A percentile compares a stretch with the other conserved stretches of the same genome.
These are phyloP conservation scores for Drosophila sechellia DNA, from an alignment of 1,140 invertebrate species.

Conservation along the genomic window DNA sequence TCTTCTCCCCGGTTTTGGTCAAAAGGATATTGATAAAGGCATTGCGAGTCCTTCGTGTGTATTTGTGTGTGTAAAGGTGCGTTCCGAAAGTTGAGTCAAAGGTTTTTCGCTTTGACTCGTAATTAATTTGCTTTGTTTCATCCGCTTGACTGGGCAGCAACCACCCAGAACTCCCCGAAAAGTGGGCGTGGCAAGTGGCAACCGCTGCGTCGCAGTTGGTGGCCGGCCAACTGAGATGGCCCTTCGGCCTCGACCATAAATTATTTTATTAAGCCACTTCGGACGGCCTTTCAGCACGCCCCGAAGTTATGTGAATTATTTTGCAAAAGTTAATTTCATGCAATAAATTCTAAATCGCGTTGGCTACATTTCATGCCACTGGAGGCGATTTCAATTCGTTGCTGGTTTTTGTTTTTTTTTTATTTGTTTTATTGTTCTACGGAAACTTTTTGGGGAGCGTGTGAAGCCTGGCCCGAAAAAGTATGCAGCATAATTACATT, in stretches of 20 bases:
- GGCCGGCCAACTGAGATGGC: conserved; percentile 57
- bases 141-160: conserved; percentile 60
- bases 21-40: conserved; percentile 82
- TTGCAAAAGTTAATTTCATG: conserved; percentile 81
- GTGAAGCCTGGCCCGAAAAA: conserved; percentile 42
- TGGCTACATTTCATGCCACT: conserved; percentile 58
- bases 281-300: conserved; percentile 62
- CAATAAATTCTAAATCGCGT: conserved; percentile 81
- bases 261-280: conserved; percentile 83
- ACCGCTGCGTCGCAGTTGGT: conserved; percentile 15
- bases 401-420: too few relatives aligned
- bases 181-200: conserved; percentile 2
- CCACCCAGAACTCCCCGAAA: neutral
- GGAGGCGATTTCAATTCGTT: conserved; percentile 19
- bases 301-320: conserved; percentile 80
- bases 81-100: conserved; percentile 67
- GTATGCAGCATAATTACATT: conserved; percentile 83
- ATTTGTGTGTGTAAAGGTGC: conserved; percentile 54
- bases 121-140: conserved; percentile 84
- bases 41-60: conserved; percentile 19
- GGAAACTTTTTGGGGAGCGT: conserved; percentile 9
- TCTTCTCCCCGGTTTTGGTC: conserved; percentile 29
- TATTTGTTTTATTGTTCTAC: conserved; percentile 1
- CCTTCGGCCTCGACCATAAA: conserved; percentile 68
- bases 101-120: conserved; percentile 78